Base-by-base conservation (phyloP, 1,140 invertebrate genomes). In the Drosophila jambulina region DNA sequence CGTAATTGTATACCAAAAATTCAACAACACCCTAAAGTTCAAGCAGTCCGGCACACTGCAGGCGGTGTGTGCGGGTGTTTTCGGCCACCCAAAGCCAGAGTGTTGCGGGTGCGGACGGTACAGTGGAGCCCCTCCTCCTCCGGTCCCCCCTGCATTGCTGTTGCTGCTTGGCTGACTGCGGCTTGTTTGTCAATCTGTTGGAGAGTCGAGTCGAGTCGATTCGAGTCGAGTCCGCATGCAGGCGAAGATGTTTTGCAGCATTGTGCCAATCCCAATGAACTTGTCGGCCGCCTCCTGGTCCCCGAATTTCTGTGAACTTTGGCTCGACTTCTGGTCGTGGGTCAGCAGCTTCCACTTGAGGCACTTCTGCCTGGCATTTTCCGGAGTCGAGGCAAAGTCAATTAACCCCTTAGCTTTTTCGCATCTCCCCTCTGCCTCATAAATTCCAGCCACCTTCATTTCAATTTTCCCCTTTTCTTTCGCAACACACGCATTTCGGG, bases 141-240 rank as follows among this genome's bases (percentile, higher is more conserved):
- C 58, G 23, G 19, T n/a, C n/a, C 46, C 46, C 17, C 4, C 17
- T 34, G 9, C 45, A 80, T 75, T 84, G 80, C 80, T 71, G 80
- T 87, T 87, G 65, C 85, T 88, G 85, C 85, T 80, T 81, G 78
- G 75, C 78, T 88, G 85, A 69, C 78, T 88, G 85, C 54, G 85
- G 85, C 85, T 88, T 88, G 85, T 88, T 88, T 88, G 85, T 88
- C 85, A 88, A 88, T 88, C 85, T 88, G 85, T 85, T 84, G 75
- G 83, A 78, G 61, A 67, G 58, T 32, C 57, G 51, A 36, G 29
- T 21, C 49, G 29, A 53, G 45, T 78, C 72, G 29, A 53, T 23
- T 78, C 72, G 78, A 65, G 67, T 6, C 32, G 38, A 19, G 59
- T 53, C 64, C 54, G 63, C 70, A 72, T 80, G 63, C 77, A 59